Evolutionary conservation across 2,113 vertebrate genomes (phyloP).

Genomic region (Phocoena sinus): DNA sequence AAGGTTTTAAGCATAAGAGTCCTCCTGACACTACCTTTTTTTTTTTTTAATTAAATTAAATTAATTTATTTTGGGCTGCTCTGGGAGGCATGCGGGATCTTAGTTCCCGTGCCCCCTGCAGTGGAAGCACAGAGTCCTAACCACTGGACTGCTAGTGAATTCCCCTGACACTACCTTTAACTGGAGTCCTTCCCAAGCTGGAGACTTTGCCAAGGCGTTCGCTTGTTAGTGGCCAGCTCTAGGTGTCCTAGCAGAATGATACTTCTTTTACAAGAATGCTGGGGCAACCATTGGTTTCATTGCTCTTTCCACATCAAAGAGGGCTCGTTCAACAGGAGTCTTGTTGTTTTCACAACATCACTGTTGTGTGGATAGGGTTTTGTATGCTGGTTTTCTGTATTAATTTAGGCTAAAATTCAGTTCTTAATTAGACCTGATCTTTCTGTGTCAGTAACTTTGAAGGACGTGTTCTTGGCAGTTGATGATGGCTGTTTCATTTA

Average conservation of each 20-base stretch:
- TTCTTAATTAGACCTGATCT: conserved; percentile 1
- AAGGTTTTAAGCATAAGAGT: background rate
- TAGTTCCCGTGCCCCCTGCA: background rate
- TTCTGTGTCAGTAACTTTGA: conserved; percentile 9
- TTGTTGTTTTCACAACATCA: background rate
- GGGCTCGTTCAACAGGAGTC: background rate
- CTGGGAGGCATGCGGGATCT: background rate
- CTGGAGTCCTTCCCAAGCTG: background rate
- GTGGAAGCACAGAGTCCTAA: background rate
- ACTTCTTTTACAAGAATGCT: background rate
- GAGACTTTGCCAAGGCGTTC: background rate
- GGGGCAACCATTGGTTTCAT: background rate
- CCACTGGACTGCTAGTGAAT: background rate
- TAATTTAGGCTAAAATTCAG: conserved; percentile 16
- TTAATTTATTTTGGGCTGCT: too few species aligned
- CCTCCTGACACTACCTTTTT: background rate
- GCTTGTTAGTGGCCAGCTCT: background rate
- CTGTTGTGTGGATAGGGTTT: background rate
- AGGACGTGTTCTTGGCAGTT: background rate
- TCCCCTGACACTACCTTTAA: background rate
- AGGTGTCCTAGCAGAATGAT: background rate
- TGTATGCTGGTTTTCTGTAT: background rate
- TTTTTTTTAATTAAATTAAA: too few species aligned
- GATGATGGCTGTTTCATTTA: background rate
- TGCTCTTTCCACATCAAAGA: background rate